Percentiles rank a stretch among this genome's conserved stretches.
Evolutionary conservation across 1,140 invertebrate genomes (phyloP).

Genomic region (Nephila pilipes): DNA sequence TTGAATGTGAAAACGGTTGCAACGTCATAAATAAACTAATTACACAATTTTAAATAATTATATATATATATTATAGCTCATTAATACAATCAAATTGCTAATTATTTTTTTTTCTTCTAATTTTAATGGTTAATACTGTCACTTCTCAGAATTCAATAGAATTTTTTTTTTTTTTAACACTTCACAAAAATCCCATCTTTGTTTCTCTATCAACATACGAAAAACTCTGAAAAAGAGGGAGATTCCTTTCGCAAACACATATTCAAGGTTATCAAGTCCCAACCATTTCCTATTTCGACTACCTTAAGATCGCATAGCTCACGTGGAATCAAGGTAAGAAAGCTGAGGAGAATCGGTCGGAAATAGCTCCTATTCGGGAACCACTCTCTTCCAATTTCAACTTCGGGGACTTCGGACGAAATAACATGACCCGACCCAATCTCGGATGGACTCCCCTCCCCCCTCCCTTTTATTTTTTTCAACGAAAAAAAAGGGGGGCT

Average conservation of each 20-base stretch:
- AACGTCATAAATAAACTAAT: no score
- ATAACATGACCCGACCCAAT: constrained; percentile 72
- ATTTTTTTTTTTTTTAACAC: no score
- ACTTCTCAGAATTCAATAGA: no score
- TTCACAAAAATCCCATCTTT: no score
- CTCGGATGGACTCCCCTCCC: constrained; percentile 24
- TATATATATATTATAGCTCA: no score
- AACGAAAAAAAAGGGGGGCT: background rate
- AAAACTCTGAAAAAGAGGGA: no score
- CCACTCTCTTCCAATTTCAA: constrained; percentile 55
- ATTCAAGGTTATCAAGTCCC: constrained; percentile 19
- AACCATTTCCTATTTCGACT: constrained; percentile 2
- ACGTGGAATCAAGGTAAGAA: constrained; percentile 34
- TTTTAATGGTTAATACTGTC: no score
- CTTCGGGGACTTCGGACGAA: constrained; percentile 64
- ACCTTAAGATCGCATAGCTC: constrained; percentile 33
- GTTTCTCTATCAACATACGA: no score
- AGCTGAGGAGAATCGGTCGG: constrained; percentile 22
- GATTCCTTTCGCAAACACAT: background rate
- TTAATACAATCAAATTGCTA: no score
- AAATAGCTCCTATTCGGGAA: constrained; percentile 49
- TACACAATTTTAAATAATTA: no score
- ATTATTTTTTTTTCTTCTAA: no score
- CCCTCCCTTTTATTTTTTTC: background rate
- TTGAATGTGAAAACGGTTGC: no score